These are phyloP conservation scores for Acleris laterana DNA, from an alignment of 2,888 invertebrate species.

Conservation along the genomic window DNA sequence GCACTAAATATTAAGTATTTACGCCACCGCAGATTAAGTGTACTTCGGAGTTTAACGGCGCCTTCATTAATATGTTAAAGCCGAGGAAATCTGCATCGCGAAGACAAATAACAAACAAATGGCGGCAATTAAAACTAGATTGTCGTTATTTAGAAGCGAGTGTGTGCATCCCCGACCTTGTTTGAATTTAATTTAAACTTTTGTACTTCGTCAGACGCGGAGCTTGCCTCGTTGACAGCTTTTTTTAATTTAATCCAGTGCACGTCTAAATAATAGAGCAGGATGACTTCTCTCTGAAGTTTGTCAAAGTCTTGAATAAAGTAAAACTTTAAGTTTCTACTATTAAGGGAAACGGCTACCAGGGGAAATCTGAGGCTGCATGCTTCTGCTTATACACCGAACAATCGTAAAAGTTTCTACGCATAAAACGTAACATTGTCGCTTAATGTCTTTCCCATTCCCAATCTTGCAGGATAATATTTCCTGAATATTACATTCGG, in stretches of 20 bases:
- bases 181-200: constrained; percentile 75
- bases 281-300: constrained; percentile 46
- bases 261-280: constrained; percentile 58
- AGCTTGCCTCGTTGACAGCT: constrained; percentile 55
- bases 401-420: constrained; percentile 48
- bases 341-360: constrained; percentile 58
- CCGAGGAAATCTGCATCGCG: constrained; percentile 53
- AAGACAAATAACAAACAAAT: constrained; percentile 54
- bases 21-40: constrained; percentile 26
- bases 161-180: constrained; percentile 60
- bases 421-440: constrained; percentile 36
- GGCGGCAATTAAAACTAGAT: constrained; percentile 67
- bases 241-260: constrained; percentile 64
- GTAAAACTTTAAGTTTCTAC: constrained; percentile 58
- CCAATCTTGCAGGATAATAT: constrained; percentile 19
- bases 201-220: constrained; percentile 64
- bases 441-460: constrained; percentile 30
- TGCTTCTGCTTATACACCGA: constrained; percentile 18
- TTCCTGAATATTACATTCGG: constrained; percentile 23
- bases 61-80: constrained; percentile 49
- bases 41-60: constrained; percentile 25
- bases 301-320: constrained; percentile 47
- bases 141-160: constrained; percentile 65
- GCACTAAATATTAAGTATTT: constrained; percentile 34
- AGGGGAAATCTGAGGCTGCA: constrained; percentile 63